Evolutionary conservation across 2,797 vertebrate species (phyloP).

Genomic region (Morelia viridis): DNA sequence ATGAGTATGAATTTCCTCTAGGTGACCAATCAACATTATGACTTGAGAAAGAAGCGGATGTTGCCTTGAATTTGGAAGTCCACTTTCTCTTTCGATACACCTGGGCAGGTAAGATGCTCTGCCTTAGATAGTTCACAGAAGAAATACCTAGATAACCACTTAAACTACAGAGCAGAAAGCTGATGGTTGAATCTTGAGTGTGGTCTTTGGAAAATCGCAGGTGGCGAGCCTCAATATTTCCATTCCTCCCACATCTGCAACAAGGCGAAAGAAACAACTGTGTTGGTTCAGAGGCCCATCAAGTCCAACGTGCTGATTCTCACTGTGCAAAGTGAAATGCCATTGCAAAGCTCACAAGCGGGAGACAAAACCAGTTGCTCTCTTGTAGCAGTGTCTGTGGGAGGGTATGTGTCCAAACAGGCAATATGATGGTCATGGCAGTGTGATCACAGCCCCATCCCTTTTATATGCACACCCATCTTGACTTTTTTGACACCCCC

Average conservation of each 20-base stretch:
- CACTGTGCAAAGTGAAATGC: too few species aligned
- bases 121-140: background rate
- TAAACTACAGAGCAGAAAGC: background rate
- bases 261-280: background rate
- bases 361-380: too few species aligned
- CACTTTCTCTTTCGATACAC: background rate
- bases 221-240: background rate
- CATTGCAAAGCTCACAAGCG: too few species aligned
- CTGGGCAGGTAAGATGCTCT: background rate
- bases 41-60: background rate
- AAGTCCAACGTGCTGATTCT: too few species aligned
- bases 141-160: background rate
- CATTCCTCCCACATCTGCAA: background rate
- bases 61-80: background rate
- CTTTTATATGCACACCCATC: background rate
- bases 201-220: background rate
- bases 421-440: background rate
- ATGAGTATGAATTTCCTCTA: background rate
- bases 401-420: background rate
- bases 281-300: too few species aligned
- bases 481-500: background rate
- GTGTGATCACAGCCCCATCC: background rate
- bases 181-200: background rate
- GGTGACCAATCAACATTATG: background rate
- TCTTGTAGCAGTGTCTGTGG: too few species aligned